Evolutionary conservation across 2,888 invertebrate species (phyloP).

Genomic region (Lepidocyrtoides sp.): DNA sequence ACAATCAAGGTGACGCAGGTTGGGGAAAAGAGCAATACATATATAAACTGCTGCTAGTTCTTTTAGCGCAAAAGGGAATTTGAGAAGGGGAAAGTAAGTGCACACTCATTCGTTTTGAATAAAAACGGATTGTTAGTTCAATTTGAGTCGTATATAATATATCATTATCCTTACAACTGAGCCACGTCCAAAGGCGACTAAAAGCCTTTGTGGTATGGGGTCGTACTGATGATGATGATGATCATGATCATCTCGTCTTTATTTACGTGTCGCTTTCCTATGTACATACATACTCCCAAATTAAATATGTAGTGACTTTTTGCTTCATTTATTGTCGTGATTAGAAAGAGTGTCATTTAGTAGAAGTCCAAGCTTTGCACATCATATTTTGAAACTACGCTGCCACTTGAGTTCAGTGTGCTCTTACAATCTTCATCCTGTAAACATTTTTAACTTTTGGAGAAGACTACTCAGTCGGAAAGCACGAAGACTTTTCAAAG

Average conservation of each 20-base stretch:
- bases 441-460: conserved; percentile 36
- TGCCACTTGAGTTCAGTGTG: not conserved
- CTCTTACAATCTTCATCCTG: not conserved
- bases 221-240: not conserved
- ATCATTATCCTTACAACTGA: conserved; percentile 33
- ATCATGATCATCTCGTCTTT: not conserved
- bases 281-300: not conserved
- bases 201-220: not conserved
- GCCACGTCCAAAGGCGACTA: not conserved
- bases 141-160: not conserved
- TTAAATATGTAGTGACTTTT: not conserved
- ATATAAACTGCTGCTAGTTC: not conserved
- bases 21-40: not conserved
- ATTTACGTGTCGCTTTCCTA: not conserved
- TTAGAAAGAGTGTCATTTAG: not conserved
- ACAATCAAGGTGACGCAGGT: conserved; percentile 25
- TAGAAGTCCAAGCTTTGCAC: not conserved
- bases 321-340: not conserved
- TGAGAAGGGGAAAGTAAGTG: conserved; percentile 16
- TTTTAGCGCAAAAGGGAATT: too few relatives aligned
- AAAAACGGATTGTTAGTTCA: conserved; percentile 27
- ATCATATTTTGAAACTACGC: not conserved
- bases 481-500: not conserved
- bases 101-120: not conserved
- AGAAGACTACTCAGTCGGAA: not conserved